These are phyloP conservation scores for Delphinapterus leucas DNA, from an alignment of 2,113 vertebrate genomes.

Conservation along the genomic window DNA sequence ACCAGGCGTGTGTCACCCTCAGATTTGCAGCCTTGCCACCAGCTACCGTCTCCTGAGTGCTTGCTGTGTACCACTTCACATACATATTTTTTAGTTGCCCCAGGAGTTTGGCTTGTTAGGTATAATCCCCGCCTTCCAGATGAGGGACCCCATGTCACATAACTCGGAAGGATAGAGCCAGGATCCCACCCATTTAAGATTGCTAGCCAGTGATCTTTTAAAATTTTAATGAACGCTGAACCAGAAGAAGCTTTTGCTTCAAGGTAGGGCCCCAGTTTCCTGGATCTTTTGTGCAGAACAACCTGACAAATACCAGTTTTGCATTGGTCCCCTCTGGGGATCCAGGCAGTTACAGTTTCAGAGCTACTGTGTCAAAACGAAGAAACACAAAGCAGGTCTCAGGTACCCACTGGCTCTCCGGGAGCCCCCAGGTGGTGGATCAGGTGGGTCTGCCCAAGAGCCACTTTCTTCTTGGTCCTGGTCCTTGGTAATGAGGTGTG, in stretches of 20 bases:
- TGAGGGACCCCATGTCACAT: neutral
- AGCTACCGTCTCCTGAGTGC: neutral
- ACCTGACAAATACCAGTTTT: neutral
- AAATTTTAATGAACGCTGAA: neutral
- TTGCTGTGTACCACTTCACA: neutral
- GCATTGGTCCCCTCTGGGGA: neutral
- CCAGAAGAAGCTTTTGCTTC: neutral
- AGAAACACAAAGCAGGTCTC: neutral
- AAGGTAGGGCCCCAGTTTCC: neutral
- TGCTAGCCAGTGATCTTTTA: neutral
- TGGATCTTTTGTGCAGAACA: neutral
- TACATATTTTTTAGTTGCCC: neutral
- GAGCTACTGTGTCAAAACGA: neutral
- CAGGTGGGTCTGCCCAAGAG: neutral
- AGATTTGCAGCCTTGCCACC: neutral
- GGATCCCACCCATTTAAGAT: neutral
- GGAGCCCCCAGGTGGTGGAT: neutral
- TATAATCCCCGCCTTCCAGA: neutral
- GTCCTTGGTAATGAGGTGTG: neutral
- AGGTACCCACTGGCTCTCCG: neutral
- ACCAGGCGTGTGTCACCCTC: neutral
- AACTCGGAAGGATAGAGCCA: neutral
- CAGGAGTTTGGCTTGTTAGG: neutral
- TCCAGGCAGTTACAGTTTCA: neutral
- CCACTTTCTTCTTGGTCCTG: neutral